Evolutionary conservation across 2,797 vertebrate species (phyloP), one percentile per base, ranked within the genome.

Genomic region (Cirrhinus molitorella): DNA sequence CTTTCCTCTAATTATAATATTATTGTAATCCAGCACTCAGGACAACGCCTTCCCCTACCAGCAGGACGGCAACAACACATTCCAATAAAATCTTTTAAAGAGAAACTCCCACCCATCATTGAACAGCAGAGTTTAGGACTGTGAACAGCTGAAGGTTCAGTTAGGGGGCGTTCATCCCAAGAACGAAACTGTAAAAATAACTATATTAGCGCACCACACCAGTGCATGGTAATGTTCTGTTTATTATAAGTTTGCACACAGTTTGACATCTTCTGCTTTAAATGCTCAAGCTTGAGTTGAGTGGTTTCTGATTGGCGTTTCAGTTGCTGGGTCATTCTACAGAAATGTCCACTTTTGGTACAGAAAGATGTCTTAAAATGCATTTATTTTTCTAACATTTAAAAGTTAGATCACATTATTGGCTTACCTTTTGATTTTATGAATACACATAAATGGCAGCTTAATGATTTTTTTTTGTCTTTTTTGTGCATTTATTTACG

Each of bases 81-180:
- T 87, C 84, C 81, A 85, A 72, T 83, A 70, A 78, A 76, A 85
- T n/a, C 23, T 87, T 77, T 76, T 66, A 57, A 65, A 87, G 67
- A 43, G 76, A 66, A 71, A 75, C 83, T 65, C 77, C 75, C 34
- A 82, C 61, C 61, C 21, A 65, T 70, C 49, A 66, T 19, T 71
- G 53, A 66, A 57, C 57, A n/a, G 21, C n/a, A 76, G 19, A 78
- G 31, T 70, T 71, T 9, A 45, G 53, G 13, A 34, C 7, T 37
- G 67, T 49, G 21, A 81, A 55, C 37, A 73, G 57, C 59, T 66
- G 59, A 65, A 14, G 31, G 47, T 1, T 34, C 25, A 72, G 55
- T 72, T 71, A 71, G 31, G 16, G 17, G 28, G 14, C 3, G 3
- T 23, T 14, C 43, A 68, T 70, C 9, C 21, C 21, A 16, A 8